Evolutionary conservation across 2,113 vertebrate species (phyloP).

Genomic region (Passer montanus): DNA sequence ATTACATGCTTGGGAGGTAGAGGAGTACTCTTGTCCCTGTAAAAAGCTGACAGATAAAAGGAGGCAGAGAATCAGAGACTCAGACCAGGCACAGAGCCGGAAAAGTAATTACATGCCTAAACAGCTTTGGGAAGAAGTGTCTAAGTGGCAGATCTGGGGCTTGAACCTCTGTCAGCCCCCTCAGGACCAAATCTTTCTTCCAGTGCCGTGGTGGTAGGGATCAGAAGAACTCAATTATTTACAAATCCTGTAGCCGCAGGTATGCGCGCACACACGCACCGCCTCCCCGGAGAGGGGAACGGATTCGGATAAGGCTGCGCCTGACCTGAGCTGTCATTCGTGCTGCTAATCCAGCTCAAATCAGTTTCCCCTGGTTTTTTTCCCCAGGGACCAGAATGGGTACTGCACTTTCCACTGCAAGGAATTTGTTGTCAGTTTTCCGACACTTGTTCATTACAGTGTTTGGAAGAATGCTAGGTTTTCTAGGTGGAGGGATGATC

Average conservation of each 20-base stretch:
- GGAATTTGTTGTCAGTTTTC: conserved; percentile 1
- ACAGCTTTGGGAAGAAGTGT: conserved; percentile 54
- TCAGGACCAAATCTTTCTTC: conserved; percentile 51
- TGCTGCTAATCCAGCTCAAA: conserved; percentile 33
- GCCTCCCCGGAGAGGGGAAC: background rate
- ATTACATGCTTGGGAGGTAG: conserved; percentile 53
- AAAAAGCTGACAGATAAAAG: conserved; percentile 62
- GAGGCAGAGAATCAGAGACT: conserved; percentile 34
- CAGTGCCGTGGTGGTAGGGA: background rate
- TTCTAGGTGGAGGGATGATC: background rate
- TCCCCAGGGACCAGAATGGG: background rate
- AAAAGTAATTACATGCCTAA: conserved; percentile 67
- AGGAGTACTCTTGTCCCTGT: conserved; percentile 36
- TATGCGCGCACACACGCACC: background rate
- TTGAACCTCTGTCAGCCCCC: conserved; percentile 62
- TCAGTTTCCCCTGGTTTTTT: background rate
- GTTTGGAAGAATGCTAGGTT: background rate
- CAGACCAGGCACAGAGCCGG: conserved; percentile 48
- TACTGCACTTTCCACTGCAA: background rate
- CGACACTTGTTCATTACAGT: background rate
- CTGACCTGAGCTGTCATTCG: conserved; percentile 32
- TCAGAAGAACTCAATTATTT: conserved; percentile 57
- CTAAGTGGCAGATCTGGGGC: conserved; percentile 66
- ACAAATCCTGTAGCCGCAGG: background rate
- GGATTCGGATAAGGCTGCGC: background rate